A percentile compares a stretch with the other conserved stretches of the same genome.
Conservation (phyloP, 2,888 invertebrate species). For the Cephonodes hylas region DNA sequence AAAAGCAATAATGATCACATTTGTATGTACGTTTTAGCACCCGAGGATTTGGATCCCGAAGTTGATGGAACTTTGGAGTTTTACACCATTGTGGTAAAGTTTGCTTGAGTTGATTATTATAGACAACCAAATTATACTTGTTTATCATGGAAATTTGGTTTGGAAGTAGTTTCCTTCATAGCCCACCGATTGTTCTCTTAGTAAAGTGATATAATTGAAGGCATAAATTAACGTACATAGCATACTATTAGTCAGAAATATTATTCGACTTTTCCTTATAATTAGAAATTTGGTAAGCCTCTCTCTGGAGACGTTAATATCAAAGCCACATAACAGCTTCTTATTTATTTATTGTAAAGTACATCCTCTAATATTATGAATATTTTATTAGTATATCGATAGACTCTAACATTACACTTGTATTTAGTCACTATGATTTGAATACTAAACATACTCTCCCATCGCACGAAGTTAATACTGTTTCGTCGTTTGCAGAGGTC, state of each 20-base stretch:
- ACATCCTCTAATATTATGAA: no score
- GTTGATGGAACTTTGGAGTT: slow-evolving; percentile 80
- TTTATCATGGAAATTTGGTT: neutral
- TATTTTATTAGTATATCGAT: no score
- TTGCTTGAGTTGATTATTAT: neutral
- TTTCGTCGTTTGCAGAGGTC: slow-evolving; percentile 74
- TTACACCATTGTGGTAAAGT: slow-evolving; percentile 64
- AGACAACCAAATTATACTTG: no score
- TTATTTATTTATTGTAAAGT: no score
- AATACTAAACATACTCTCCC: neutral
- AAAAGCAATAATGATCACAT: slow-evolving; percentile 2
- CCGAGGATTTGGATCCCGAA: slow-evolving; percentile 75
- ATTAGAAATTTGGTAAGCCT: no score
- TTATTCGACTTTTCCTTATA: no score
- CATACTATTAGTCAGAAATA: no score
- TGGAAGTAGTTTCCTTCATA: no score
- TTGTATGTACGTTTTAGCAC: slow-evolving; percentile 51
- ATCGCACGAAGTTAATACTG: neutral
- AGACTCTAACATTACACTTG: neutral
- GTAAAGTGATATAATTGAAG: no score
- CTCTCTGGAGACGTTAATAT: no score
- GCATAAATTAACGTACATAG: no score
- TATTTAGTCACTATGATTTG: neutral
- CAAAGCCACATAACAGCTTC: no score
- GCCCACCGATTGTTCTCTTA: neutral